Base-by-base conservation (phyloP, 23 tunicate species). In the Botrylloides violaceus region DNA sequence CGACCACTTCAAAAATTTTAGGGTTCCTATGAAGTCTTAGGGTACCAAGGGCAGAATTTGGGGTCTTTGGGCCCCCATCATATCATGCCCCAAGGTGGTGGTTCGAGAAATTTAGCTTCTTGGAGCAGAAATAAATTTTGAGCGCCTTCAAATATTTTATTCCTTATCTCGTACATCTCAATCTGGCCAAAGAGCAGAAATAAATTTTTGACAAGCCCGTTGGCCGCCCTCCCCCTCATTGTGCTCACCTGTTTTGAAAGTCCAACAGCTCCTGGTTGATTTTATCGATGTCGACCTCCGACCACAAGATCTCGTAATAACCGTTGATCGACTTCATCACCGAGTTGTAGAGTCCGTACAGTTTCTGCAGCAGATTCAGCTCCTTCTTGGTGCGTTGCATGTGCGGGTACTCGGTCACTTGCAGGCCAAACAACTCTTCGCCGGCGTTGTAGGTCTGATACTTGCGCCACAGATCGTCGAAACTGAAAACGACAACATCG, bases 311-410 rank as follows among this genome's bases (percentile, higher is more conserved):
- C 39, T 95, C 99, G 53, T 81, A 95, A 58, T 95, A 95, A 34
- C 99, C 99, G 57, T 84, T 82, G 78, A 95, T 81, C 3, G 99
- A 95, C 61, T 87, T 84, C 96, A 95, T 81, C 56, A 95, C 99
- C 20, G 85, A 79, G 58, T 95, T 95, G 75, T 95, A 95, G 33
- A 95, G 66, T 1, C 99, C 99, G 75, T 95, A 95, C 63, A 95
- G 74, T 80, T 87, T 87, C 87, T 87, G 96, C 65, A 95, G 83
- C 64, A 95, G 84, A 43, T 84, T 87, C 7, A 95, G 86, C 49
- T 95, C 99, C 47, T 87, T 95, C 77, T 76, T 82, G 57, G 85
- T 58, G 27, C 92, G 91, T 58, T 87, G 96, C 30, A 95, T 35
- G 49, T 82, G 66, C 4, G 92, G 92, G 60, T 95, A 95, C 23